Evolutionary conservation across 37 sponge, comb jelly and placozoan genomes (phyloP).

Genomic region (Agelas oroides): DNA sequence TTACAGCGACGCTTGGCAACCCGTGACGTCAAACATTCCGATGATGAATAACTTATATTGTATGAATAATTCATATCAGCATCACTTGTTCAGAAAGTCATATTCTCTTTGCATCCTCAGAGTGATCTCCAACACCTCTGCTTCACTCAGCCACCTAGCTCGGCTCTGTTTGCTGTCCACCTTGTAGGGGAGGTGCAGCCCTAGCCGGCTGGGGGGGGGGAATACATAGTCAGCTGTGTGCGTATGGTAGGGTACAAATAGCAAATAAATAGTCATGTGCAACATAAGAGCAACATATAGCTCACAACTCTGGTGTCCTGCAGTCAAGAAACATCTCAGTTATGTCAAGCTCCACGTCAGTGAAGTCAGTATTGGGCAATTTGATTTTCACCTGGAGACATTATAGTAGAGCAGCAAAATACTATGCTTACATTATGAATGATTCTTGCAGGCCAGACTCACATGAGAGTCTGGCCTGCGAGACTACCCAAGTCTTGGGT

Average conservation of each 20-base stretch:
- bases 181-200: constrained; percentile 83
- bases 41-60: no score
- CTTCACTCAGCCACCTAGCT: constrained; percentile 79
- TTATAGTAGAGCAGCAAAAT: background rate
- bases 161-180: constrained; percentile 77
- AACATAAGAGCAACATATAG: background rate
- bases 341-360: constrained; percentile 76
- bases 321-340: constrained; percentile 86
- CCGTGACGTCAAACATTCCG: no score
- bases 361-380: constrained; percentile 67
- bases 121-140: constrained; percentile 67
- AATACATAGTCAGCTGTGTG: background rate
- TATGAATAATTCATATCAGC: background rate
- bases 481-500: no score
- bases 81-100: constrained; percentile 78
- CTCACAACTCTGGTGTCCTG: constrained; percentile 73
- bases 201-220: constrained; percentile 57
- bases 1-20: no score
- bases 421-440: no score
- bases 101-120: constrained; percentile 76
- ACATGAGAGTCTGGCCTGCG: no score
- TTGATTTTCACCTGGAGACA: constrained; percentile 66
- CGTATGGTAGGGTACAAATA: background rate
- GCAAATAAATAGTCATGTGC: background rate
- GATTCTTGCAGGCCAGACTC: no score